A percentile compares a stretch with the other conserved stretches of the same genome.
These are phyloP conservation scores for Corvus hawaiiensis DNA, from an alignment of 2,113 vertebrate genomes.

Conservation along the genomic window DNA sequence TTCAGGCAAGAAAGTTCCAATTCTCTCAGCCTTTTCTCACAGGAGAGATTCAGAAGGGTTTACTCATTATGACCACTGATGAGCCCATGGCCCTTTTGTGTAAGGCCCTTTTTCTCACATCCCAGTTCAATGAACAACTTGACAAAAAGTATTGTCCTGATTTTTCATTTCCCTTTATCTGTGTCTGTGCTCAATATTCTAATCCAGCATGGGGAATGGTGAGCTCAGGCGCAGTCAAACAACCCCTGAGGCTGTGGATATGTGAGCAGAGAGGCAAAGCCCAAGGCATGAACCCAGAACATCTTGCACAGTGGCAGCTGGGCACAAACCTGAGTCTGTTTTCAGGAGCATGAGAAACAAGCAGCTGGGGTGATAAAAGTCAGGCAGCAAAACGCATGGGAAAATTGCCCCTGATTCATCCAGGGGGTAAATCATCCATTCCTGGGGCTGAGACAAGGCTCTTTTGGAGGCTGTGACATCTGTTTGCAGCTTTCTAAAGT, in stretches of 20 bases:
- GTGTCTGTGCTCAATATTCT: background rate
- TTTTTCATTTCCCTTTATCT: background rate
- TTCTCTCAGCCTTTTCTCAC: background rate
- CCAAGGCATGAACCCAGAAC: background rate
- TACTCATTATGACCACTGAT: background rate
- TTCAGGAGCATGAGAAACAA: background rate
- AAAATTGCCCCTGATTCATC: background rate
- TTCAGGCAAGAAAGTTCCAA: too few species aligned
- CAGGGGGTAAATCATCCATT: background rate
- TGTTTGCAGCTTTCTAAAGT: constrained; percentile 18
- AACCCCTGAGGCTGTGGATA: background rate
- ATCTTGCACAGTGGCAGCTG: rapidly evolving
- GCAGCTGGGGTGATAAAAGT: background rate
- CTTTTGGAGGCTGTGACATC: background rate
- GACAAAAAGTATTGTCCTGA: background rate
- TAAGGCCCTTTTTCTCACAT: background rate
- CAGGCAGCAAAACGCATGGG: background rate
- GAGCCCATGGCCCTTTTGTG: background rate
- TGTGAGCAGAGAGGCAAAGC: background rate
- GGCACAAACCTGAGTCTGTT: background rate
- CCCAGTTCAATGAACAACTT: background rate
- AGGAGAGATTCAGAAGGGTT: background rate
- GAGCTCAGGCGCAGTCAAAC: background rate
- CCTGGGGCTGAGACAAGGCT: background rate
- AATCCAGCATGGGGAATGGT: background rate